Base-by-base conservation (phyloP, 2,113 vertebrate species). In the Chloropsis hardwickii region DNA sequence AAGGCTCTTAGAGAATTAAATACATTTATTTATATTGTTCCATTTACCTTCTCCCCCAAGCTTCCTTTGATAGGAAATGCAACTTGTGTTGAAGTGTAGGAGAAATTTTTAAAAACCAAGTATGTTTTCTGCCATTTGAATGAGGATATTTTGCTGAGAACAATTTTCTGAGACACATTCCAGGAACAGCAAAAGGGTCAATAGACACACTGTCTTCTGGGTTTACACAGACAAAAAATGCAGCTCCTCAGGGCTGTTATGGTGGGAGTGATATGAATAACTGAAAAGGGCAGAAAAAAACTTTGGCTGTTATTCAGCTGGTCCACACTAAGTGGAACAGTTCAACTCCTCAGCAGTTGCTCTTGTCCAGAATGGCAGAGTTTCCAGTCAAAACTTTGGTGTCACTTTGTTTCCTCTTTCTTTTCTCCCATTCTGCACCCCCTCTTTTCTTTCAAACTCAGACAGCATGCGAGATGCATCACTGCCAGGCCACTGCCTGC, bases 201-300 rank as follows among this genome's bases (percentile, higher is more conserved):
- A 96, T 94, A 90, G 87, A 90, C 74, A 88, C 76, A 71, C 74
- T 94, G 95, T 96, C 92, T 96, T 93, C 56, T 90, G 90, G 82
- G 90, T 90, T 96, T 97, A 94, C 94, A 92, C 86, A 96, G 96
- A 94, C 90, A 83, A 85, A 92, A 93, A 92, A 91, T 69, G 94
- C 83, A 88, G 82, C 88, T 89, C 95, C 91, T 89, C 86, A 6
- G 64, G 94, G 85, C 86, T 94, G 74, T 91, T 88, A 84, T 88
- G 84, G 88, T 92, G 91, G 90, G 91, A 90, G 81, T n/a, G 88
- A 87, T 88, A 96, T 53, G 90, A 95, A 93, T 94, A 95, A 95
- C 91, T 92, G 87, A 95, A 97, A 97, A 96, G 94, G 91, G 91
- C 95, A 94, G 92, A 81, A 85, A 89, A 88, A 88, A 90, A 87